Base-by-base conservation (phyloP, 2,797 vertebrate genomes). In the Australoheros facetus region DNA sequence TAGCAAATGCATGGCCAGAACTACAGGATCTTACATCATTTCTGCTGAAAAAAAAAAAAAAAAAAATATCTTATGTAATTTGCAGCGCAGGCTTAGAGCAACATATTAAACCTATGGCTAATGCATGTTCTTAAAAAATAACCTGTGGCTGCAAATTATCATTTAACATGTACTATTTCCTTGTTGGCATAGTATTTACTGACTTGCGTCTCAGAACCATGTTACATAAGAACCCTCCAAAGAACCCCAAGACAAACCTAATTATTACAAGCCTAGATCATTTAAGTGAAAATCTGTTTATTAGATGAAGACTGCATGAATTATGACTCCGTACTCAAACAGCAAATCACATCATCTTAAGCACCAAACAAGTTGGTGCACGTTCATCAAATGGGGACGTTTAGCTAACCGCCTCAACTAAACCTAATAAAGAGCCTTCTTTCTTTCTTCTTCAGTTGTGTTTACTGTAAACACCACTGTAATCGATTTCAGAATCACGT, bases 1-100 rank as follows among this genome's bases (percentile, higher is more conserved):
- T 14, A 4, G 42, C 32, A 56, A 26, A 58, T 23, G 62, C 62
- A 80, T 14, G 57, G 53, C 30, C 13, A 78, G 51, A 75, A 45
- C 37, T 64, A 51, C 51, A 66, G 32, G 7, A 58, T 53, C 62
- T 89, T 88, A 79, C 54, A 83, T 87, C 73, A 90, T 75, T 64
- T 53, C 21, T 32, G 32, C 19, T 53, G 9, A 1, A 17, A 78
- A 0, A 0, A 77, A 42, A 71, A 57, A 14, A 80, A 42, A 77
- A 74, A 28, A 74, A 54, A 71, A 26, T 39, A 79, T 86, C 58
- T 83, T 84, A 89, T 79, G 70, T 83, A 83, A 87, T 89, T 79
- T 79, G 55, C 71, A 82, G 66, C 76, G 28, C n/a, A n/a, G 39
- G 74, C n/a, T 80, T 19, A 72, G 39, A 79, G 82, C 59, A 78